Evolutionary conservation across 2,797 vertebrate genomes (phyloP), one percentile per base, ranked within the genome.

Genomic region (Pipistrellus pygmaeus): DNA sequence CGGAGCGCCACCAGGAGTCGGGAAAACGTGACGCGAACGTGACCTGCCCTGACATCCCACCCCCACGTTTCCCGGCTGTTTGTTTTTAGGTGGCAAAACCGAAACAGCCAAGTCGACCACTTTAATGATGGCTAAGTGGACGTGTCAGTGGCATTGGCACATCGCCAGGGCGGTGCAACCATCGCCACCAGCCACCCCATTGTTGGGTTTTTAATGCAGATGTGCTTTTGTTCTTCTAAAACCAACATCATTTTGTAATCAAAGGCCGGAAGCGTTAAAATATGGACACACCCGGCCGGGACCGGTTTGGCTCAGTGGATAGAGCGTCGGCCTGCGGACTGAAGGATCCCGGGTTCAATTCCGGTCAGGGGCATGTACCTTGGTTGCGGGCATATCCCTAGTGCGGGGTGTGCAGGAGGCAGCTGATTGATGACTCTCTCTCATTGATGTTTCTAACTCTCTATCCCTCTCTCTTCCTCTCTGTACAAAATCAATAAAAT

Each of bases 241-340:
- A 83, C 2, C 38, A 51, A 69, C 27, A 32, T 10, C 27, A 57
- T 32, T 41, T 81, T 77, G 68, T n/a, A 35, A 95, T 90, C 11
- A 89, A 91, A 96, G 57, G 38, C 71, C 35, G 60, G 38, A 81
- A 23, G 10, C 68, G 13, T 83, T 91, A 60, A 77, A 87, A 82
- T 35, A 77, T 13, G 21, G 23, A 60, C 11, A 88, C 2, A 21
- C 35, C 35, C 35, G 2, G 9, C 11, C 83, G 81, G 76, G 14
- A 46, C 46, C 46, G 9, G 46, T 46, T 7, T 46, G 46, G 46
- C 46, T 46, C 46, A 46, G 9, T 46, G 46, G 46, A 10, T 46
- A 46, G 46, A 46, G 46, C 46, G 46, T 46, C 9, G 46, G 46
- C 46, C 9, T 46, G 46, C 1, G 46, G 46, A 46, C 46, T 46